Evolutionary conservation across 2,888 invertebrate species (phyloP).

Genomic region (Magallana nippona): DNA sequence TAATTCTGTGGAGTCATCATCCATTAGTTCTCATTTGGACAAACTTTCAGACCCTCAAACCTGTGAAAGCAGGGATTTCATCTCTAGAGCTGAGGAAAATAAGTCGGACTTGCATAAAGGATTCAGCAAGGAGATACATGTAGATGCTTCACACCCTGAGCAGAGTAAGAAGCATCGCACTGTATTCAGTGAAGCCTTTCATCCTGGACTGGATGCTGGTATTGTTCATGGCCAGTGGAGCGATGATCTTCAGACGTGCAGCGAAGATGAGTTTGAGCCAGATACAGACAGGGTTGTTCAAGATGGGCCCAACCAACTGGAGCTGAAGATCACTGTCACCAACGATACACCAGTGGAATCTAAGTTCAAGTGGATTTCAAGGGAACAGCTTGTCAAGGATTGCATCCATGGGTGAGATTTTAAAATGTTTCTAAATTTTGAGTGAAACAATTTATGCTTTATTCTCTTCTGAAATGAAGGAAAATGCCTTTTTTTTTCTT

Average conservation of each 20-base stretch:
- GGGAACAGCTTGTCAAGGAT: conserved; percentile 42
- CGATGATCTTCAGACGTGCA: neutral
- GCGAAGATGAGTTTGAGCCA: conserved; percentile 34
- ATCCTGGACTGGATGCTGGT: neutral
- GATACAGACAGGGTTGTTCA: conserved; percentile 34
- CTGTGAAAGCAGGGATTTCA: neutral
- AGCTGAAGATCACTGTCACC: conserved; percentile 44
- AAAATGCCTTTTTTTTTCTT: no score
- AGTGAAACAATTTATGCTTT: no score
- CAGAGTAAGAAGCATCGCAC: neutral
- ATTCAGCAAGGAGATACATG: neutral
- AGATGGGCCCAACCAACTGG: conserved; percentile 17
- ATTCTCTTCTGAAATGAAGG: no score
- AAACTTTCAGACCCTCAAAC: neutral
- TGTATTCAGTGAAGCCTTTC: neutral
- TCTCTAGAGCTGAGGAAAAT: no score
- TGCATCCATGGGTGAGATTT: conserved; percentile 49
- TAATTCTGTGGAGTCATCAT: neutral
- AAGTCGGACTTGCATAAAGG: neutral
- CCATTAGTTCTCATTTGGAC: neutral
- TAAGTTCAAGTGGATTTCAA: conserved; percentile 29
- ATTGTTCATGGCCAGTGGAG: neutral
- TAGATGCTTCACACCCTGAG: neutral
- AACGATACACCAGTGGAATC: conserved; percentile 40
- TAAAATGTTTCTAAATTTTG: neutral